Percentiles rank a stretch among this genome's conserved stretches.
phyloP scores from a whole-genome alignment of 64 coral and sea anemone genomes.

The Porites lutea region DNA sequence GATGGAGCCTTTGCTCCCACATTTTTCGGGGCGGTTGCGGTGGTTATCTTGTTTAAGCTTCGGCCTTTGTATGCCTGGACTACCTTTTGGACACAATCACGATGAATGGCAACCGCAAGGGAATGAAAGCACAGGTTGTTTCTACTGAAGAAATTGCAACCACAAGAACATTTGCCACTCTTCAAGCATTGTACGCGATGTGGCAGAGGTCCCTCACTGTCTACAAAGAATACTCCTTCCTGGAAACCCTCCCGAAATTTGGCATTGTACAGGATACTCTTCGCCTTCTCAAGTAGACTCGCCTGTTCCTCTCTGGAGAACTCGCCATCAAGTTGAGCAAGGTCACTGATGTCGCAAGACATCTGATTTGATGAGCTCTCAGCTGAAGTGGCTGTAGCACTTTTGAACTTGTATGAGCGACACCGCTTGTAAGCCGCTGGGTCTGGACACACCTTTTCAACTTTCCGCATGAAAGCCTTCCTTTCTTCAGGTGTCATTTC shows the following conservation, averaged over 20 bases:
- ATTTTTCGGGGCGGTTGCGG: no score
- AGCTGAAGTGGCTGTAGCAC: conserved; percentile 10
- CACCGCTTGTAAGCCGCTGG: conserved; percentile 60
- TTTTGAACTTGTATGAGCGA: conserved; percentile 3
- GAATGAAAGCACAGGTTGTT: conserved; percentile 46
- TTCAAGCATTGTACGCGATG: conserved; percentile 38
- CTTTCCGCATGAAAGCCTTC: conserved; percentile 26
- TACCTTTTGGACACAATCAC: no score
- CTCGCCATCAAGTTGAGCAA: no score
- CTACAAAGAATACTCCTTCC: conserved; percentile 19
- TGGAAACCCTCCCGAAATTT: conserved; percentile 18
- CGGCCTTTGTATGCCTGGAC: no score
- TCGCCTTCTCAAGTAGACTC: conserved; percentile 32
- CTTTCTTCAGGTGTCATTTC: conserved; percentile 53
- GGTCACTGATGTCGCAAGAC: no score
- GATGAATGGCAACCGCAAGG: no score
- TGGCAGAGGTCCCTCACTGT: conserved; percentile 18
- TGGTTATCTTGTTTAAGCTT: no score
- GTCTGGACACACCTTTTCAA: conserved; percentile 55
- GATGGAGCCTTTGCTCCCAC: conserved; percentile 51
- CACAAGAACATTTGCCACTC: conserved; percentile 43
- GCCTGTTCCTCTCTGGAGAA: no score
- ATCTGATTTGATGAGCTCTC: no score
- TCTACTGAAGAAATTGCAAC: conserved; percentile 42
- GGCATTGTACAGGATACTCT: background rate